phyloP scores from a whole-genome alignment of 2,888 invertebrate genomes.

The Abrostola tripartita region DNA sequence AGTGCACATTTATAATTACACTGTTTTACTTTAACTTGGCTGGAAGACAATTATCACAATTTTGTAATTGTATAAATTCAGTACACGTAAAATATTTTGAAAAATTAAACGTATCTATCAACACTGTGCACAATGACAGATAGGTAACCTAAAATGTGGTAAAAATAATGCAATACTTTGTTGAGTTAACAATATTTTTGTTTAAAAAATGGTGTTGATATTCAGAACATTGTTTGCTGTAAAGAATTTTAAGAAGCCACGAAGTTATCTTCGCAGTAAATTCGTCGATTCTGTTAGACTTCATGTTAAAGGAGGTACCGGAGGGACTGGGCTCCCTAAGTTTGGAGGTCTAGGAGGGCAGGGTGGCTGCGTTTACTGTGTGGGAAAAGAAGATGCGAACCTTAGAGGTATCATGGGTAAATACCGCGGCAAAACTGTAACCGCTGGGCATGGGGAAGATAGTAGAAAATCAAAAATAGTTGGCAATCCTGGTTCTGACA shows the following conservation, averaged over 20 bases:
- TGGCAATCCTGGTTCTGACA: constrained; percentile 92
- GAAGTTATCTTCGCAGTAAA: constrained; percentile 85
- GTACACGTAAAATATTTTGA: too few relatives aligned
- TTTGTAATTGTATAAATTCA: too few relatives aligned
- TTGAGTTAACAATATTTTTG: not conserved
- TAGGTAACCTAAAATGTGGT: constrained; percentile 29
- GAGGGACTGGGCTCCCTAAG: constrained; percentile 91
- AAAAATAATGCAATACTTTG: not conserved
- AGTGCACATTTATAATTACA: too few relatives aligned
- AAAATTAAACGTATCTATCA: too few relatives aligned
- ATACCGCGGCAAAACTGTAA: constrained; percentile 88
- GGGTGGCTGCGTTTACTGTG: constrained; percentile 95
- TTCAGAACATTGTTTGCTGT: constrained; percentile 78
- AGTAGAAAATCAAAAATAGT: constrained; percentile 92
- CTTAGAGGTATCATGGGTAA: constrained; percentile 85
- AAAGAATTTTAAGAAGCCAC: constrained; percentile 82
- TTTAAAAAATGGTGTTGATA: constrained; percentile 84
- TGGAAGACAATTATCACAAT: too few relatives aligned
- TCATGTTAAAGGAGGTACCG: constrained; percentile 94
- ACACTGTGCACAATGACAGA: too few relatives aligned
- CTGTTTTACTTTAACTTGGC: too few relatives aligned
- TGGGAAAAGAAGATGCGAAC: constrained; percentile 89
- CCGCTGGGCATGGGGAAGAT: constrained; percentile 92
- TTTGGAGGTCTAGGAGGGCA: constrained; percentile 97
- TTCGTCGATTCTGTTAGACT: constrained; percentile 95